Evolutionary conservation across 2,888 invertebrate genomes (phyloP).

Genomic region (Anarsia innoxiella): DNA sequence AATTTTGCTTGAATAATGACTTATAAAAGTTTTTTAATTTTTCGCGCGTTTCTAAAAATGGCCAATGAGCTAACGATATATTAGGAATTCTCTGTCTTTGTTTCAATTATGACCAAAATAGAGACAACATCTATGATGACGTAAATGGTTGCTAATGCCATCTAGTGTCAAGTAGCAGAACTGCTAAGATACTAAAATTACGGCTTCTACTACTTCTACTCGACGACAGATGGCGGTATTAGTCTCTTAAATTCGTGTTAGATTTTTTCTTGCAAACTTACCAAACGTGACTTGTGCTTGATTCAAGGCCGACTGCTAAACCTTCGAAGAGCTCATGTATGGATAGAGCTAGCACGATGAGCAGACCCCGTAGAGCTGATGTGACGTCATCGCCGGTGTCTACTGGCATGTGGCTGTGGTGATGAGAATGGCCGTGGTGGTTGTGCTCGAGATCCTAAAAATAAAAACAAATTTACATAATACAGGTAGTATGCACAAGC

Average conservation of each 20-base stretch:
- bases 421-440: conserved; percentile 33
- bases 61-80: no score
- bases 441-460: conserved; percentile 46
- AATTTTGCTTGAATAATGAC: background rate
- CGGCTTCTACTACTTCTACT: conserved; percentile 25
- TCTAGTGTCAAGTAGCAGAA: conserved; percentile 24
- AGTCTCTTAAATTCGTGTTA: background rate
- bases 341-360: conserved; percentile 88
- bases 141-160: conserved; percentile 20
- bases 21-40: background rate
- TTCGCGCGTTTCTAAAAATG: background rate
- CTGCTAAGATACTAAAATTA: background rate
- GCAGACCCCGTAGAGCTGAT: conserved; percentile 79
- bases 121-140: background rate
- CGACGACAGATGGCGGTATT: conserved; percentile 25
- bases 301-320: conserved; percentile 85
- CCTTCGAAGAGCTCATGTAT: conserved; percentile 93
- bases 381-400: conserved; percentile 59
- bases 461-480: no score
- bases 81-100: background rate
- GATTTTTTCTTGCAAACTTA: conserved; percentile 26
- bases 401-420: conserved; percentile 66
- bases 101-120: background rate
- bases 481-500: no score
- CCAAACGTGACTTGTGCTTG: conserved; percentile 65